A percentile compares a stretch with the other conserved stretches of the same genome.
These are phyloP conservation scores for Machimus atricapillus DNA, from an alignment of 2,888 invertebrate genomes.

Conservation along the genomic window DNA sequence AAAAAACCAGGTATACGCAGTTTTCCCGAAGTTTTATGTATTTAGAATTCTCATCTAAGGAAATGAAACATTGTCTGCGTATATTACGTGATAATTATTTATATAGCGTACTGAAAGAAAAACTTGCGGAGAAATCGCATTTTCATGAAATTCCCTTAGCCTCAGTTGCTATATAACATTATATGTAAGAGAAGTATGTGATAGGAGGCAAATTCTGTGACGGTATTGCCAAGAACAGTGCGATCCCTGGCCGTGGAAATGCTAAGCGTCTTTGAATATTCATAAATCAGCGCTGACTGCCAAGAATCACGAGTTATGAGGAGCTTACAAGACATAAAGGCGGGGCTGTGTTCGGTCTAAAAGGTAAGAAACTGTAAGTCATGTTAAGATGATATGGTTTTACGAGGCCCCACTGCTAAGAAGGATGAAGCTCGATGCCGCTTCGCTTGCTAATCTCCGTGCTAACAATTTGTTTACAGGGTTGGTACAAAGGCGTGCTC, in stretches of 20 bases:
- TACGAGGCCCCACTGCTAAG: not conserved
- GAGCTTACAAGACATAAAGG: not conserved
- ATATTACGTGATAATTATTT: not conserved
- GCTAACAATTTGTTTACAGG: not conserved
- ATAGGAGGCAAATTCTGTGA: not conserved
- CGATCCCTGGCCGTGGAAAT: not conserved
- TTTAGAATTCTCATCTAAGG: not conserved
- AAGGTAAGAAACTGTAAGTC: not conserved
- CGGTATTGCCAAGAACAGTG: not conserved
- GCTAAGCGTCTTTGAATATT: not conserved
- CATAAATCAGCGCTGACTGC: not conserved
- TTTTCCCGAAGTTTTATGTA: not conserved
- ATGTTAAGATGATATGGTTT: not conserved
- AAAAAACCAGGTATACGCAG: not conserved
- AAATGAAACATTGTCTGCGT: not conserved
- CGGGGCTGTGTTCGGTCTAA: not conserved
- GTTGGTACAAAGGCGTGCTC: not conserved
- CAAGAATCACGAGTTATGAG: not conserved
- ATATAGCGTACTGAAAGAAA: not conserved
- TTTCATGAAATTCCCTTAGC: not conserved
- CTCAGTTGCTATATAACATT: not conserved
- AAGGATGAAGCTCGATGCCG: not conserved
- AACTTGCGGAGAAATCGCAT: not conserved
- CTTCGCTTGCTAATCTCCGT: not conserved
- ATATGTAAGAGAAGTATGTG: not conserved